A percentile compares a stretch with the other conserved stretches of the same genome.
phyloP scores from a whole-genome alignment of 1,140 invertebrate species.

The Cardiocondyla obscurior region DNA sequence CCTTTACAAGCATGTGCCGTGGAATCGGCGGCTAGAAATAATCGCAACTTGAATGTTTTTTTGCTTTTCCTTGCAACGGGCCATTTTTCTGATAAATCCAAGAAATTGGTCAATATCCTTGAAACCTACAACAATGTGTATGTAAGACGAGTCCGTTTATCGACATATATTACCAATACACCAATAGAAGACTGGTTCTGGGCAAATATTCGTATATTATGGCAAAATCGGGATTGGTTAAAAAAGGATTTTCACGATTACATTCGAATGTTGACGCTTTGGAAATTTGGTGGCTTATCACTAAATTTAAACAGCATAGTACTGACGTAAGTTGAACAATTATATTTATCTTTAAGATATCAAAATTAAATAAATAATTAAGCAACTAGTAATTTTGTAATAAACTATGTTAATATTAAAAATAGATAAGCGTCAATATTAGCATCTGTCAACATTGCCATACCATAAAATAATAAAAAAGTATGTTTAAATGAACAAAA shows the following conservation, averaged over 20 bases:
- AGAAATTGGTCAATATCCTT: conserved; percentile 2
- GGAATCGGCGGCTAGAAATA: conserved; percentile 15
- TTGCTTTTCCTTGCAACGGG: background rate
- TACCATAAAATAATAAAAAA: background rate
- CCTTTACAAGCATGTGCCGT: conserved; percentile 4
- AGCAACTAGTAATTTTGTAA: background rate
- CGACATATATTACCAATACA: background rate
- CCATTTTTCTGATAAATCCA: background rate
- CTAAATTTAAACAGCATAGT: conserved; percentile 15
- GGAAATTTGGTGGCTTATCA: background rate
- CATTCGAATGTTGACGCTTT: conserved; percentile 17
- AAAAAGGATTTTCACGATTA: background rate
- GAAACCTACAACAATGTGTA: conserved; percentile 36
- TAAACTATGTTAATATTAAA: background rate
- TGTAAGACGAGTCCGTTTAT: conserved; percentile 14
- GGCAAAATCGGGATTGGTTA: background rate
- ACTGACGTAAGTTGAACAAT: background rate
- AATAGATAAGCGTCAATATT: background rate
- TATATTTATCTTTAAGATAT: background rate
- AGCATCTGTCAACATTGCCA: background rate
- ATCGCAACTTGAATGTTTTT: conserved; percentile 23
- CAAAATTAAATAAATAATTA: background rate
- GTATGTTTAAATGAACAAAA: background rate
- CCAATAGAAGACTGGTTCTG: conserved; percentile 7
- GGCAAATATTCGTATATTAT: background rate